Evolutionary conservation across 2,113 vertebrate genomes (phyloP).

Genomic region (Lampris incognitus): DNA sequence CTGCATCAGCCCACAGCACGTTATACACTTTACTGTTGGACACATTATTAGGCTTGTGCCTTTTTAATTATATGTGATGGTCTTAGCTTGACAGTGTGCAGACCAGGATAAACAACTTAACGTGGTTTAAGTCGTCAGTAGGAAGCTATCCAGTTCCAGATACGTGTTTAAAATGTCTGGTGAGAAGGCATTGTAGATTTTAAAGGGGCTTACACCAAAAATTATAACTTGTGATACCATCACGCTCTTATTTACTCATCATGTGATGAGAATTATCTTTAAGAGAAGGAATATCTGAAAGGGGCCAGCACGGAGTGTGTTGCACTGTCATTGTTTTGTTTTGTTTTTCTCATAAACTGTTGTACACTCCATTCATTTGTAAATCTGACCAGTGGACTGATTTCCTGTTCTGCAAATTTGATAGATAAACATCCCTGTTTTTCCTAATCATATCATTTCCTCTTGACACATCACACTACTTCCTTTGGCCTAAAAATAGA

Average conservation of each 20-base stretch:
- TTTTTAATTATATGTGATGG: too few species aligned
- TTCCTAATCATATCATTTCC: slow-evolving; percentile 68
- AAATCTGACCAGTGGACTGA: slow-evolving; percentile 29
- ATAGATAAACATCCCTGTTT: slow-evolving; percentile 69
- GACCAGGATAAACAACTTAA: background rate
- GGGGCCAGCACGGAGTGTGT: background rate
- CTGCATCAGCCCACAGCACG: background rate
- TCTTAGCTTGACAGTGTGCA: background rate
- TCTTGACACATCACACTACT: slow-evolving; percentile 68
- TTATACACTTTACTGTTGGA: slow-evolving; percentile 8
- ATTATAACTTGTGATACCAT: too few species aligned
- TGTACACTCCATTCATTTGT: slow-evolving; percentile 7
- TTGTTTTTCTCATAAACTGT: background rate
- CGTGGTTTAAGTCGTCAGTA: too few species aligned
- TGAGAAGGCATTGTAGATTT: too few species aligned
- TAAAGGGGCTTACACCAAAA: too few species aligned
- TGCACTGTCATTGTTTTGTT: background rate
- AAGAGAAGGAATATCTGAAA: background rate
- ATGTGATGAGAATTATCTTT: background rate
- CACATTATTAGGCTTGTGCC: background rate
- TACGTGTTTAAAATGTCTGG: background rate
- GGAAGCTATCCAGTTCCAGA: background rate
- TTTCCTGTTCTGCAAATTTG: slow-evolving; percentile 69
- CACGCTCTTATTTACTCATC: too few species aligned
- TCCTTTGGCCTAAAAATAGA: slow-evolving; percentile 68